phyloP scores from a whole-genome alignment of 1,140 invertebrate genomes.

The Amphibalanus amphitrite region DNA sequence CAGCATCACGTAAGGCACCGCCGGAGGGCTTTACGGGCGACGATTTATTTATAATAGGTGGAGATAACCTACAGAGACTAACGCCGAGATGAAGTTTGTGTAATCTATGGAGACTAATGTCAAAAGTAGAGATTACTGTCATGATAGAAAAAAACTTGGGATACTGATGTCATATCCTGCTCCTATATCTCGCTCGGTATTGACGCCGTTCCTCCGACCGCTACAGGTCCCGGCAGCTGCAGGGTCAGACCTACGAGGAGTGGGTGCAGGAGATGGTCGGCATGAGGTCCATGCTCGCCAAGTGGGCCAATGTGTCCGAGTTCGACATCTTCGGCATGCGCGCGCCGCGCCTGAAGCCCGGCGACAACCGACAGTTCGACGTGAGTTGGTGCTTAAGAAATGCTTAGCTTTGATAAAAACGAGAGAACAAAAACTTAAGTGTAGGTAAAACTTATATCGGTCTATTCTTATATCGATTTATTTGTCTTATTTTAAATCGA shows the following conservation, averaged over 20 bases:
- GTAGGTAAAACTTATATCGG: neutral
- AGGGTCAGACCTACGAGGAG: slow-evolving; percentile 74
- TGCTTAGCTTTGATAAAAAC: neutral
- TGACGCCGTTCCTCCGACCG: too few relatives aligned
- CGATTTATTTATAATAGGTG: too few relatives aligned
- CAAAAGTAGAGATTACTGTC: too few relatives aligned
- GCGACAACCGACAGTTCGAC: slow-evolving; percentile 78
- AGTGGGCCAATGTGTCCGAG: slow-evolving; percentile 63
- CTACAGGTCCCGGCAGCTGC: slow-evolving; percentile 50
- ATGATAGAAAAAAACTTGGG: too few relatives aligned
- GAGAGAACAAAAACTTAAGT: neutral
- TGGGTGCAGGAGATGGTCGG: slow-evolving; percentile 87
- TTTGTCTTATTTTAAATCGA: too few relatives aligned
- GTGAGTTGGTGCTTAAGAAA: slow-evolving; percentile 21
- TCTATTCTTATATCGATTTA: too few relatives aligned
- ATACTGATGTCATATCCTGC: too few relatives aligned
- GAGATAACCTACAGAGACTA: too few relatives aligned
- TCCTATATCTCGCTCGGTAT: too few relatives aligned
- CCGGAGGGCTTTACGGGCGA: too few relatives aligned
- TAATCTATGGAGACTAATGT: slow-evolving; percentile 4
- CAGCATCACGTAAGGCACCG: slow-evolving; percentile 35
- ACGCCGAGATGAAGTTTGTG: too few relatives aligned
- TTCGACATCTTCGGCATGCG: slow-evolving; percentile 70
- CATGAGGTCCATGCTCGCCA: slow-evolving; percentile 67
- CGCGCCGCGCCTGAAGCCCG: slow-evolving; percentile 75